phyloP scores from a whole-genome alignment of 2,888 invertebrate genomes.

The Tiliacea citrago region DNA sequence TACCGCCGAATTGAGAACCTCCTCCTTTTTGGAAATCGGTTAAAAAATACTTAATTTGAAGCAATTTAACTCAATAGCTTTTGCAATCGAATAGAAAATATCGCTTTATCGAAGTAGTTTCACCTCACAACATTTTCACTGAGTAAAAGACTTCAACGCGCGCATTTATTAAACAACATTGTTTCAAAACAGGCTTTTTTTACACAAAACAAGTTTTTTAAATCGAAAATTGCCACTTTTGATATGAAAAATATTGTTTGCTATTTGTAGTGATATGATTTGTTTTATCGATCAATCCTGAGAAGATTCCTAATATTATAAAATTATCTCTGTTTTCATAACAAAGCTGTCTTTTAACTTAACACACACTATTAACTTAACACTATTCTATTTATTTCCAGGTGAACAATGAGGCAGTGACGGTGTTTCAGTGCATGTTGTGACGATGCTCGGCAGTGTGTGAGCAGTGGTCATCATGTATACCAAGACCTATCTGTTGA shows the following conservation, averaged over 20 bases:
- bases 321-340: not conserved
- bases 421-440: slow-evolving; percentile 54
- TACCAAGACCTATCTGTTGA: slow-evolving; percentile 40
- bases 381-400: slow-evolving; percentile 31
- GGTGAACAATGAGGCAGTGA: slow-evolving; percentile 52
- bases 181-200: no score
- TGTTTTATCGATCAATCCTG: not conserved
- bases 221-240: no score
- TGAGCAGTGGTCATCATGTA: slow-evolving; percentile 55
- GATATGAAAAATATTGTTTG: not conserved
- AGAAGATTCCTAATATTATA: not conserved
- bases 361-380: not conserved
- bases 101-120: no score
- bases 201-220: not conserved
- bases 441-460: slow-evolving; percentile 59
- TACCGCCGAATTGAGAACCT: no score
- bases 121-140: no score
- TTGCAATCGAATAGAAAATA: no score
- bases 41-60: no score
- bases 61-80: no score
- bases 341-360: not conserved
- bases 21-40: no score
- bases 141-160: slow-evolving; percentile 61
- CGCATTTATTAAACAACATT: not conserved
- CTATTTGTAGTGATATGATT: not conserved